Conservation (phyloP, 2,888 invertebrate species). For the Drosophila neotestacea region DNA sequence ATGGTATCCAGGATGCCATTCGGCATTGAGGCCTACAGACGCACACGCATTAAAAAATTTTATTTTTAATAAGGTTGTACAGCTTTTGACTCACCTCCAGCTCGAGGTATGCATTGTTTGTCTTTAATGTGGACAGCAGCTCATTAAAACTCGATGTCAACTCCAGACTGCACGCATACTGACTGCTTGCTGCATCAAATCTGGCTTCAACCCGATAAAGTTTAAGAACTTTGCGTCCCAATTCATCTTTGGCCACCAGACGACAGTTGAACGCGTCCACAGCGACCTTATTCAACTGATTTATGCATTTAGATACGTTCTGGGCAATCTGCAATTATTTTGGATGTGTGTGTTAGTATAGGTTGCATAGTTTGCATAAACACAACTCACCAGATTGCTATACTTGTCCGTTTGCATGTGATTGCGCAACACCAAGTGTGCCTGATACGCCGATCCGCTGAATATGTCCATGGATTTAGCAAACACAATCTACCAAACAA, state of each 20-base stretch:
- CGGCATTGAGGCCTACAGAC: constrained; percentile 79
- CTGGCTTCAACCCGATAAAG: constrained; percentile 80
- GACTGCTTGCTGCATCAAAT: constrained; percentile 80
- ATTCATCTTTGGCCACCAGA: constrained; percentile 78
- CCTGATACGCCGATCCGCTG: constrained; percentile 83
- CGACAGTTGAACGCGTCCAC: constrained; percentile 83
- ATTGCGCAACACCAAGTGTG: constrained; percentile 84
- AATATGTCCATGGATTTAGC: constrained; percentile 84
- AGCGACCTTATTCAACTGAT: constrained; percentile 73
- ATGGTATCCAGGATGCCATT: constrained; percentile 82
- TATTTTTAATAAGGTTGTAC: too few species aligned
- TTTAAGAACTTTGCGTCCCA: constrained; percentile 77
- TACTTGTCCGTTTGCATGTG: constrained; percentile 85
- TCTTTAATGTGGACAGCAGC: constrained; percentile 81
- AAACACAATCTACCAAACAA: constrained; percentile 82
- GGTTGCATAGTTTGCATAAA: constrained; percentile 7
- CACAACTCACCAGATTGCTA: constrained; percentile 83
- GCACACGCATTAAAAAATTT: constrained; percentile 10
- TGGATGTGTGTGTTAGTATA: background rate
- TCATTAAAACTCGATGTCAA: constrained; percentile 80
- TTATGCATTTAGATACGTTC: constrained; percentile 83
- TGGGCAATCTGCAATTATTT: constrained; percentile 77
- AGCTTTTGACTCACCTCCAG: constrained; percentile 77
- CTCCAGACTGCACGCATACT: constrained; percentile 83
- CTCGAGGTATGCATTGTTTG: constrained; percentile 83